A percentile compares a stretch with the other conserved stretches of the same genome.
Conservation (phyloP, 1,140 invertebrate genomes). For the Leptopilina clavipes region DNA sequence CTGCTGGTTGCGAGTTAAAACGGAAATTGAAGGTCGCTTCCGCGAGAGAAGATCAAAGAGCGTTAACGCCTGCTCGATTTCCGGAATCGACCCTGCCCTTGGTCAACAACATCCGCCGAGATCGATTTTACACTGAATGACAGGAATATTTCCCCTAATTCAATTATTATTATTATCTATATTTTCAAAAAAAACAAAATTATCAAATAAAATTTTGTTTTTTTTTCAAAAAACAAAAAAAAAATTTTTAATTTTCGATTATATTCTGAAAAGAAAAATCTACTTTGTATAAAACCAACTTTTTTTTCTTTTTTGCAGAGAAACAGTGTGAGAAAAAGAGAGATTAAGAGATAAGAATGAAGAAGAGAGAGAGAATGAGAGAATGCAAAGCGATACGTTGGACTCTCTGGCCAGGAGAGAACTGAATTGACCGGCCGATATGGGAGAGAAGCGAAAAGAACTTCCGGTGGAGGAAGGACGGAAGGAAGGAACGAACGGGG, state of each 20-base stretch:
- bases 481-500: constrained; percentile 34
- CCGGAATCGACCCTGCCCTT: constrained; percentile 32
- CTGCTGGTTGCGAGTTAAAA: background rate
- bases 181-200: too few species aligned
- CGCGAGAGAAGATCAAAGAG: constrained; percentile 28
- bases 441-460: constrained; percentile 48
- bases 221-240: too few species aligned
- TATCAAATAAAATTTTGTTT: too few species aligned
- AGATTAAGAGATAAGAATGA: background rate
- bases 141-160: constrained; percentile 18
- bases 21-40: constrained; percentile 30
- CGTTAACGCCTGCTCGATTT: constrained; percentile 29
- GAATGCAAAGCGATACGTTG: constrained; percentile 3
- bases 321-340: too few species aligned
- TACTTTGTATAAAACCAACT: background rate
- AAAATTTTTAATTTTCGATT: too few species aligned
- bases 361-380: background rate
- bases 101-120: constrained; percentile 30
- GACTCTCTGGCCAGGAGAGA: constrained; percentile 48
- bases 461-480: constrained; percentile 41
- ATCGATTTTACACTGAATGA: constrained; percentile 35
- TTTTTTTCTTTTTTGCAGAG: background rate
- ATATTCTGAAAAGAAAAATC: too few species aligned
- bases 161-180: background rate
- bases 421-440: constrained; percentile 59